A percentile compares a stretch with the other conserved stretches of the same genome.
phyloP scores from a whole-genome alignment of 2,797 vertebrate species.

The Anguilla obscura region DNA sequence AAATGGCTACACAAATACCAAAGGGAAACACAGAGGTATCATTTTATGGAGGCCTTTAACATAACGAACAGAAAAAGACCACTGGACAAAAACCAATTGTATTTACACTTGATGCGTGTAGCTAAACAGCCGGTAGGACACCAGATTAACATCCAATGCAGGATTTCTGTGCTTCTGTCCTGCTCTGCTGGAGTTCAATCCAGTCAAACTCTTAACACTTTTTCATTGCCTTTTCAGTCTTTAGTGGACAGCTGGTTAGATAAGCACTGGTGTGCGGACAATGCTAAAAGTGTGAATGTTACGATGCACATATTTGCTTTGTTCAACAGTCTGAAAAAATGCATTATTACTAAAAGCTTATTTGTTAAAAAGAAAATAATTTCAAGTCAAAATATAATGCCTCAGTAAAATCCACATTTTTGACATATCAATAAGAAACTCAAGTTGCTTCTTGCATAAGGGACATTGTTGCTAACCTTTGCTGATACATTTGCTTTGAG shows the following conservation, averaged over 20 bases:
- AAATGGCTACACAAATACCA: slow-evolving; percentile 45
- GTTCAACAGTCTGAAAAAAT: background rate
- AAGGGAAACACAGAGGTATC: slow-evolving; percentile 49
- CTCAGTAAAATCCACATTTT: background rate
- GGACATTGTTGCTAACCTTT: background rate
- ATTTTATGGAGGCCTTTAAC: slow-evolving; percentile 15
- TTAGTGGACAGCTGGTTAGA: background rate
- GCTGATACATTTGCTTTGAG: background rate
- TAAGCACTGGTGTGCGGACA: background rate
- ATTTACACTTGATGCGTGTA: slow-evolving; percentile 48
- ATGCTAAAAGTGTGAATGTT: background rate
- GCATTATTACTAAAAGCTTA: background rate
- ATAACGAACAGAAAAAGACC: background rate
- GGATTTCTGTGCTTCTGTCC: background rate
- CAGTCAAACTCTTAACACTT: background rate
- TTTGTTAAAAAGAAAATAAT: background rate
- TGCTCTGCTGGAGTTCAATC: background rate
- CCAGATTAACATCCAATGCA: slow-evolving; percentile 24
- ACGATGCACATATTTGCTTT: background rate
- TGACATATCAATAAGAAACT: background rate
- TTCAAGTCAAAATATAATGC: background rate
- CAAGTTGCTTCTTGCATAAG: background rate
- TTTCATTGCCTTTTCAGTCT: background rate
- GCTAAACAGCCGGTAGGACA: slow-evolving; percentile 34
- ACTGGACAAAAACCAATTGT: slow-evolving; percentile 33